Evolutionary conservation across 2,113 vertebrate genomes (phyloP).

Genomic region (Lasiurus borealis): DNA sequence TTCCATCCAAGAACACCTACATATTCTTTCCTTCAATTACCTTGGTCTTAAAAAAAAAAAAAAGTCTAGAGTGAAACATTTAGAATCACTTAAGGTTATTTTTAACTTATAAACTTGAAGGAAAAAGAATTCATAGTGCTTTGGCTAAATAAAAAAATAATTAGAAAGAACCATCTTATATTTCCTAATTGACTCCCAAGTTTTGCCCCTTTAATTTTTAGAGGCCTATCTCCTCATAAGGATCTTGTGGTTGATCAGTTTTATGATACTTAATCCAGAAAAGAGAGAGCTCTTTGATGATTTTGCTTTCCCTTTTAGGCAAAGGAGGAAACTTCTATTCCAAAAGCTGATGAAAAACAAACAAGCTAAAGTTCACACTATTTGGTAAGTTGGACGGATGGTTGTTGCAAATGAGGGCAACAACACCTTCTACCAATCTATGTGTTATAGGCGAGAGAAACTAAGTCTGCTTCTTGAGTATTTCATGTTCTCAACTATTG

Average conservation of each 20-base stretch:
- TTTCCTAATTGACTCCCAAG: neutral
- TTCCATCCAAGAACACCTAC: neutral
- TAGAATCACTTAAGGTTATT: slow-evolving; percentile 24
- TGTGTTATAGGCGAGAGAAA: neutral
- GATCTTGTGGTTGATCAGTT: neutral
- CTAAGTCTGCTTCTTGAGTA: neutral
- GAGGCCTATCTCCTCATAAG: neutral
- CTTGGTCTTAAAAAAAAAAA: neutral
- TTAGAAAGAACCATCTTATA: neutral
- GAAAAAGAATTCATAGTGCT: neutral
- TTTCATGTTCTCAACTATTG: neutral
- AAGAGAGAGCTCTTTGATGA: slow-evolving; percentile 17
- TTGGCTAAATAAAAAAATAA: slow-evolving; percentile 19
- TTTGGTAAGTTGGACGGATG: slow-evolving; percentile 77
- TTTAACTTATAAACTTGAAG: slow-evolving; percentile 27
- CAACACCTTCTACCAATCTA: accelerated
- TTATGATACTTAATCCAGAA: neutral
- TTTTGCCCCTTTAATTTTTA: slow-evolving; percentile 4
- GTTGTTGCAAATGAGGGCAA: neutral
- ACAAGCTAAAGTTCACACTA: slow-evolving; percentile 82
- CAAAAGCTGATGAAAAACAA: slow-evolving; percentile 86
- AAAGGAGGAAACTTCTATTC: slow-evolving; percentile 81
- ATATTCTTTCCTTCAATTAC: neutral
- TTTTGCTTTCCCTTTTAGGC: slow-evolving; percentile 77
- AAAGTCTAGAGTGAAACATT: neutral